phyloP scores from a whole-genome alignment of 2,113 vertebrate genomes.

The Sardina pilchardus region DNA sequence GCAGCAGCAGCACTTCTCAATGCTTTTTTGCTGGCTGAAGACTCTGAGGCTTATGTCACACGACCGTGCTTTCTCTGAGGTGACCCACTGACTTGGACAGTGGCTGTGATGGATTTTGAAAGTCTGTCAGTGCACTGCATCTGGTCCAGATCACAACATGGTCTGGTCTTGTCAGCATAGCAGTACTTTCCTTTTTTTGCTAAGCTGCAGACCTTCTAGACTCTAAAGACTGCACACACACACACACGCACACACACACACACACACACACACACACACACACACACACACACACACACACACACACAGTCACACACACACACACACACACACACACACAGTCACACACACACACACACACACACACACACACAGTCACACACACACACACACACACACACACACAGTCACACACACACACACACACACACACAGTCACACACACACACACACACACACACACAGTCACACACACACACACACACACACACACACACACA shows the following conservation, averaged over 20 bases:
- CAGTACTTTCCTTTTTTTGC: constrained; percentile 10
- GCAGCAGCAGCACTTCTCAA: neutral
- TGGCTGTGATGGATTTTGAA: neutral
- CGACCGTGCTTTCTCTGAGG: neutral
- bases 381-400: neutral
- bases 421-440: neutral
- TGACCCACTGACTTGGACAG: neutral
- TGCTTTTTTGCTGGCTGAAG: neutral
- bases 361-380: neutral
- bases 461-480: neutral
- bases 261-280: neutral
- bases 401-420: neutral
- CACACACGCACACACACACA: neutral
- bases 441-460: too few species aligned
- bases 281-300: neutral
- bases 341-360: constrained; percentile 22
- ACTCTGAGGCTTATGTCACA: neutral
- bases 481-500: too few species aligned
- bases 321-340: too few species aligned
- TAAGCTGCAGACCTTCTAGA: neutral
- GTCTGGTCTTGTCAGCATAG: neutral
- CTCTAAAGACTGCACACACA: neutral
- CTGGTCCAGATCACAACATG: neutral
- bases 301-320: constrained; percentile 3
- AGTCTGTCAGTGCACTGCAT: neutral